These are phyloP conservation scores for Sebastes diploproa DNA, from an alignment of 2,797 vertebrate genomes.

Conservation along the genomic window DNA sequence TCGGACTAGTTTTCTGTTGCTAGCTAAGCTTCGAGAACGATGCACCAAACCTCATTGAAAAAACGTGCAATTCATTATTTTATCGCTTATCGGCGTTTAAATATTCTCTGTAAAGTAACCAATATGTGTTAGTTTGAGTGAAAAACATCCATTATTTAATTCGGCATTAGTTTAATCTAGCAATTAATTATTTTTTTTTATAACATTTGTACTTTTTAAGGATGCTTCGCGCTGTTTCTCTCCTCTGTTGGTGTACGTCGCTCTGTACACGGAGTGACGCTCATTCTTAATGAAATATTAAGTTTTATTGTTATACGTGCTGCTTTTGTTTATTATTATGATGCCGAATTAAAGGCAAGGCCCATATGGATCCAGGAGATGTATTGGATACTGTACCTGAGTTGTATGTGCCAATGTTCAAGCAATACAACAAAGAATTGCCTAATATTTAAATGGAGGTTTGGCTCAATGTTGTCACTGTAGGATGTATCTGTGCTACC, in stretches of 20 bases:
- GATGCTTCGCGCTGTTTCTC: background rate
- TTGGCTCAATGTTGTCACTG: background rate
- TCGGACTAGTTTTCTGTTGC: constrained; percentile 7
- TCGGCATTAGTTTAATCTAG: background rate
- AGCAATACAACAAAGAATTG: background rate
- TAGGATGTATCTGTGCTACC: background rate
- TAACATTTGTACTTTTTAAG: background rate
- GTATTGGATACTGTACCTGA: rapidly evolving
- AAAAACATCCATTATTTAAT: rapidly evolving
- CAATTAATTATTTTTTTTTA: rapidly evolving
- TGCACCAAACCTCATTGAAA: background rate
- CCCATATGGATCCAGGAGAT: rapidly evolving
- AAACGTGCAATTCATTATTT: rapidly evolving
- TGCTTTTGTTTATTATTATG: rapidly evolving
- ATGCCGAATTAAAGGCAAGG: background rate
- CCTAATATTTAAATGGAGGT: background rate
- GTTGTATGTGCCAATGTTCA: background rate
- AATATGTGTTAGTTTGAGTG: rapidly evolving
- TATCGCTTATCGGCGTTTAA: rapidly evolving
- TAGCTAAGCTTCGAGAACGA: background rate
- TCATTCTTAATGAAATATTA: constrained; percentile 1
- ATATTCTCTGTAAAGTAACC: rapidly evolving
- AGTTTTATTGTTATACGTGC: background rate
- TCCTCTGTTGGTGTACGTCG: background rate
- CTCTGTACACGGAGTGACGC: constrained; percentile 1